phyloP scores from a whole-genome alignment of 2,888 invertebrate species.

The Lasioglossum villosulum region DNA sequence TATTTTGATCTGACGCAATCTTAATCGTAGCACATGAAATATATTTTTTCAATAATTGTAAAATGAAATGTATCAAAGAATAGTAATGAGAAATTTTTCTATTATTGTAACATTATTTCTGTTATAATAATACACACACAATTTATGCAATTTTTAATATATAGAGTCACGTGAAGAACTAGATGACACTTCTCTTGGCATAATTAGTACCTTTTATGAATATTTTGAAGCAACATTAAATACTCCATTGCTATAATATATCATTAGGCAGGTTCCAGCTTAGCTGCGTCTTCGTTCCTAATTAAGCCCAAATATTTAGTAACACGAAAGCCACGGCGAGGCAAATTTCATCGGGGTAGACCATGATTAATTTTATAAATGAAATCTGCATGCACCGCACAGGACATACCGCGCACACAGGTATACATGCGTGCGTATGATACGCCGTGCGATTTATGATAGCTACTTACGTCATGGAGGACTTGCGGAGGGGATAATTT shows the following conservation, averaged over 20 bases:
- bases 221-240: background rate
- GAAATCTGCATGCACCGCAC: constrained; percentile 49
- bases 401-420: constrained; percentile 22
- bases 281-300: constrained; percentile 40
- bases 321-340: constrained; percentile 30
- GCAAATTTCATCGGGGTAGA: constrained; percentile 36
- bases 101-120: background rate
- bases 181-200: background rate
- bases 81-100: background rate
- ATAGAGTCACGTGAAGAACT: background rate
- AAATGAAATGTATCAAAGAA: background rate
- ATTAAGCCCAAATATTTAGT: constrained; percentile 58
- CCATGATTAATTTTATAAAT: constrained; percentile 61
- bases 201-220: background rate
- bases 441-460: constrained; percentile 32
- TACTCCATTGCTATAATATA: background rate
- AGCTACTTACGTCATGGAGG: constrained; percentile 22
- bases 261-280: background rate
- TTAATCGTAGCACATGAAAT: background rate
- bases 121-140: background rate
- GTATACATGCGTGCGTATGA: constrained; percentile 22
- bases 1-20: background rate
- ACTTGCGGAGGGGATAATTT: constrained; percentile 36
- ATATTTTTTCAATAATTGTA: no score
- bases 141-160: background rate